A percentile compares a stretch with the other conserved stretches of the same genome.
Conservation (phyloP, 1,140 invertebrate genomes). For the Sipha flava region DNA sequence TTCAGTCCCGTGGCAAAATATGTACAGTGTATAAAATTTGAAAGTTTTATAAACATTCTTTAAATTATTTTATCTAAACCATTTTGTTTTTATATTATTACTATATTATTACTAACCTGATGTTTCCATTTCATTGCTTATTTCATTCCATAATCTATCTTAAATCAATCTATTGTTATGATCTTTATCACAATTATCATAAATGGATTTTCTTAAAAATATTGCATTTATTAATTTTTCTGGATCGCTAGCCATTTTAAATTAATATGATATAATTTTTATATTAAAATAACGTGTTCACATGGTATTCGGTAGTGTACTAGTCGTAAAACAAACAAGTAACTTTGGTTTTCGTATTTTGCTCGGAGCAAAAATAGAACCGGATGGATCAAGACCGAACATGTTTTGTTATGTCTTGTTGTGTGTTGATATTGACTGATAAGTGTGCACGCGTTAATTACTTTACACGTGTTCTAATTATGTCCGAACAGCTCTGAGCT, state of each 20-base stretch:
- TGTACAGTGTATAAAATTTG: neutral
- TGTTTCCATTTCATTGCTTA: neutral
- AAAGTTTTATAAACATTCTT: neutral
- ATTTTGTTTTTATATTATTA: neutral
- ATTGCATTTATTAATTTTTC: neutral
- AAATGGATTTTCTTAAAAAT: neutral
- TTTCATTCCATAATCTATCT: neutral
- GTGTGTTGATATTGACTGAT: too few relatives aligned
- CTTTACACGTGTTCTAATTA: too few relatives aligned
- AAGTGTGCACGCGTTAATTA: too few relatives aligned
- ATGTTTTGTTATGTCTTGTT: too few relatives aligned
- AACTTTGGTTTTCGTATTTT: too few relatives aligned
- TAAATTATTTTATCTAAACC: neutral
- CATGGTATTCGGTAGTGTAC: too few relatives aligned
- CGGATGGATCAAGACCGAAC: too few relatives aligned
- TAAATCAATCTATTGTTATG: neutral
- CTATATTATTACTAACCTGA: neutral
- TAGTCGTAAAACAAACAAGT: too few relatives aligned
- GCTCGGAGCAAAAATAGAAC: too few relatives aligned
- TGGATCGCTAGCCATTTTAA: neutral
- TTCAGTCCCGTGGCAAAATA: neutral
- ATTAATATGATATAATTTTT: neutral
- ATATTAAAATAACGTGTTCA: too few relatives aligned
- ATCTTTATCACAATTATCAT: neutral
- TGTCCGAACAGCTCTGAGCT: too few relatives aligned